A percentile compares a stretch with the other conserved stretches of the same genome.
Conservation (phyloP, 2,113 vertebrate species). For the Rallus limicola region DNA sequence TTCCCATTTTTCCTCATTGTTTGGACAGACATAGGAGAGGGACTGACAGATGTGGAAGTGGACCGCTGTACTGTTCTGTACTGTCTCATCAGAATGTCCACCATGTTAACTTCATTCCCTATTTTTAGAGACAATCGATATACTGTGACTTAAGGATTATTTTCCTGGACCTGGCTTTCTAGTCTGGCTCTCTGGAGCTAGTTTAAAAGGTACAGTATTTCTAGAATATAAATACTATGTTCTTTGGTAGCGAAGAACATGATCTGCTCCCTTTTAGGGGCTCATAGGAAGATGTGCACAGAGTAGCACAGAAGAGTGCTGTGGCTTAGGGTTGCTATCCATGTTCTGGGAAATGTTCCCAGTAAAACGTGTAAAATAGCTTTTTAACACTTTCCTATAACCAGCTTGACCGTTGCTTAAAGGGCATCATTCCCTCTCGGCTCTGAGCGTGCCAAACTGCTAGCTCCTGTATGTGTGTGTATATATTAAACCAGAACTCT, state of each 20-base stretch:
- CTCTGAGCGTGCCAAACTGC: slow-evolving; percentile 54
- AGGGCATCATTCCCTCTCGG: slow-evolving; percentile 32
- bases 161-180: slow-evolving; percentile 55
- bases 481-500: slow-evolving; percentile 2
- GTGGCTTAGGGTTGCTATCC: slow-evolving; percentile 39
- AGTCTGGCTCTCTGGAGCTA: slow-evolving; percentile 50
- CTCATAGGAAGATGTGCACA: not conserved
- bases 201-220: slow-evolving; percentile 61
- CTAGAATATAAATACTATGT: slow-evolving; percentile 31
- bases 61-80: slow-evolving; percentile 20
- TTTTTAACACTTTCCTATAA: slow-evolving; percentile 62
- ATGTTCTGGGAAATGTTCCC: slow-evolving; percentile 42
- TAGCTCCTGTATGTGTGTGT: slow-evolving; percentile 8
- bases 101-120: slow-evolving; percentile 50
- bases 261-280: slow-evolving; percentile 47
- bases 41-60: not conserved
- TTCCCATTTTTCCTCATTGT: slow-evolving; percentile 31
- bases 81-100: slow-evolving; percentile 42
- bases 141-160: slow-evolving; percentile 62
- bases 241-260: slow-evolving; percentile 45
- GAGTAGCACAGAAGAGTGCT: slow-evolving; percentile 24
- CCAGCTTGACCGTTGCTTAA: slow-evolving; percentile 56
- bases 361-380: slow-evolving; percentile 56
- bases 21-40: not conserved
- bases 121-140: slow-evolving; percentile 68